Conservation (phyloP, 2,797 vertebrate species). For the Clarias platycephalus region DNA sequence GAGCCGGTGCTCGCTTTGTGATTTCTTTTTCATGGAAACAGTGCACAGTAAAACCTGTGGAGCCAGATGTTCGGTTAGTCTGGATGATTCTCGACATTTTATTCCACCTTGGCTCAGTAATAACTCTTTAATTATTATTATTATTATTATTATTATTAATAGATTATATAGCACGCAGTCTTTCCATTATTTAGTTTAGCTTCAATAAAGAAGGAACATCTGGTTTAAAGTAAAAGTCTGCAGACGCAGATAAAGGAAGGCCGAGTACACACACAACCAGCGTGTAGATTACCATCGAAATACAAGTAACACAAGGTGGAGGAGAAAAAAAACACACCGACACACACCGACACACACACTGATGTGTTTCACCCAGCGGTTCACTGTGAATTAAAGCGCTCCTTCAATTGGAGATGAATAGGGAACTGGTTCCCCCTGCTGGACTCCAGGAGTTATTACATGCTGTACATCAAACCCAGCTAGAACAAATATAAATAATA, state of each 20-base stretch:
- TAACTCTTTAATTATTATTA: neutral
- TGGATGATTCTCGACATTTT: neutral
- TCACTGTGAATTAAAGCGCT: neutral
- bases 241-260: neutral
- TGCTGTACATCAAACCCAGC: no score
- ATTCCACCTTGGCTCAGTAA: neutral
- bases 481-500: neutral
- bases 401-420: neutral
- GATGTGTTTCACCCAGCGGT: neutral
- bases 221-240: neutral
- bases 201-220: neutral
- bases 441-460: slow-evolving; percentile 14
- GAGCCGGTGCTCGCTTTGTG: neutral
- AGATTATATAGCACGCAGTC: neutral
- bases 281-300: neutral
- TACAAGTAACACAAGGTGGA: neutral
- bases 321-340: neutral
- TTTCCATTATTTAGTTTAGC: neutral
- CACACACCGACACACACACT: neutral
- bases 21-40: no score
- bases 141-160: neutral
- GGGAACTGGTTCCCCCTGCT: slow-evolving; percentile 32
- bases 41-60: no score
- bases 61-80: no score
- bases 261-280: neutral